These are phyloP conservation scores for Cydia amplana DNA, from an alignment of 1,140 invertebrate genomes.

Conservation along the genomic window DNA sequence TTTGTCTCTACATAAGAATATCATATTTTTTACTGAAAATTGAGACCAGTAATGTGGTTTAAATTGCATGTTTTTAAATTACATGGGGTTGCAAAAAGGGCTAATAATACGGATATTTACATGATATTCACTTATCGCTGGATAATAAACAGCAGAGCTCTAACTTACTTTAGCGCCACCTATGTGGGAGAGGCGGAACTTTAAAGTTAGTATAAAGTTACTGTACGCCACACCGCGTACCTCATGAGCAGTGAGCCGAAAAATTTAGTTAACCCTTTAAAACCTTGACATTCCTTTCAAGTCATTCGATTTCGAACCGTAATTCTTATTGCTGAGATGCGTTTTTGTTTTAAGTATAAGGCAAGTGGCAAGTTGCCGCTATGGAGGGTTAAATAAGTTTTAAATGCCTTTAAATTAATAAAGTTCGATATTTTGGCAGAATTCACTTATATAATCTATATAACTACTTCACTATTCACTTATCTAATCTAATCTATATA, in stretches of 20 bases:
- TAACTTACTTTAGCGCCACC: conserved; percentile 36
- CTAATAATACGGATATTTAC: conserved; percentile 19
- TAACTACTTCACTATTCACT: no score
- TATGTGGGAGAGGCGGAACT: conserved; percentile 33
- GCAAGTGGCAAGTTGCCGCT: no score
- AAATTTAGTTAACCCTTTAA: no score
- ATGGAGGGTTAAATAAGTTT: not conserved
- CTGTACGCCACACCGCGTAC: not conserved
- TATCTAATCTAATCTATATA: no score
- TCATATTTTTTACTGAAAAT: conserved; percentile 14
- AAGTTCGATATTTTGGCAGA: not conserved
- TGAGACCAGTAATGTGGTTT: conserved; percentile 21
- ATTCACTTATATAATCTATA: no score
- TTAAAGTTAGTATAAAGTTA: conserved; percentile 21
- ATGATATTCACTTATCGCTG: conserved; percentile 14
- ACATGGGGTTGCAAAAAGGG: conserved; percentile 3
- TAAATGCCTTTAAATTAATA: not conserved
- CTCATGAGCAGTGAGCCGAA: not conserved
- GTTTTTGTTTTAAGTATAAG: no score
- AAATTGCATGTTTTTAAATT: conserved; percentile 20
- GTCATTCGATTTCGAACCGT: no score
- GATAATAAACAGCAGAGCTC: not conserved
- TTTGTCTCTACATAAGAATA: conserved; percentile 33
- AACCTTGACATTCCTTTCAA: no score
- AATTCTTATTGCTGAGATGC: no score